Percentiles rank a stretch among this genome's conserved stretches.
Conservation (phyloP, 53 echinoderm and acorn worm genomes). For the Stichopus horrens region DNA sequence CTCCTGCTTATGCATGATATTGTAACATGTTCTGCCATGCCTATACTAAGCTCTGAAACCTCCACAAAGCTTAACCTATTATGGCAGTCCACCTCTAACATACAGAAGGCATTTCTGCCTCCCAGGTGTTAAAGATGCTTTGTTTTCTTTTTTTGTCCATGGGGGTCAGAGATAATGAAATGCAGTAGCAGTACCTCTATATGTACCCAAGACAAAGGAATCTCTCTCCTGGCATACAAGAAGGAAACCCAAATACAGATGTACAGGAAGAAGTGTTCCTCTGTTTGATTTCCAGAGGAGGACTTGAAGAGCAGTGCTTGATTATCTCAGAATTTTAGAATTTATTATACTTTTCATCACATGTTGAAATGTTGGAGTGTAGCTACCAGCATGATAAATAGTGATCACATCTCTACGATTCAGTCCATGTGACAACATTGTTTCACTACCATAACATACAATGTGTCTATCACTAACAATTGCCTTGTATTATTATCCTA, state of each 20-base stretch:
- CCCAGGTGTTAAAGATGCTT: background rate
- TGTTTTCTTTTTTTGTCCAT: conserved; percentile 17
- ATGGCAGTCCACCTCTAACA: conserved; percentile 1
- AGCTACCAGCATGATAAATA: no score
- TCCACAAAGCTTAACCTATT: conserved; percentile 24
- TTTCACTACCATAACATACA: no score
- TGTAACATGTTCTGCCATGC: conserved; percentile 29
- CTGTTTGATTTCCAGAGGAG: no score
- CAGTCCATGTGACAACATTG: no score
- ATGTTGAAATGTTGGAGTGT: no score
- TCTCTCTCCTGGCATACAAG: background rate
- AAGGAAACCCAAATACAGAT: background rate
- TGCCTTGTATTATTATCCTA: no score
- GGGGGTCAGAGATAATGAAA: conserved; percentile 7
- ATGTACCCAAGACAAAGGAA: background rate
- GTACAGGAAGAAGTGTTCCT: no score
- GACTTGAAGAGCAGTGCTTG: no score
- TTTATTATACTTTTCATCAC: no score
- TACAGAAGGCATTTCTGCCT: background rate
- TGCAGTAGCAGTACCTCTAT: background rate
- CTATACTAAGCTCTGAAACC: conserved; percentile 31
- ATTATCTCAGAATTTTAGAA: no score
- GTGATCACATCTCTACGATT: no score
- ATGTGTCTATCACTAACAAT: no score
- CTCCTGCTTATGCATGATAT: background rate